Evolutionary conservation across 2,888 invertebrate genomes (phyloP), one percentile per base, ranked within the genome.

Genomic region (Drosophila borealis): DNA sequence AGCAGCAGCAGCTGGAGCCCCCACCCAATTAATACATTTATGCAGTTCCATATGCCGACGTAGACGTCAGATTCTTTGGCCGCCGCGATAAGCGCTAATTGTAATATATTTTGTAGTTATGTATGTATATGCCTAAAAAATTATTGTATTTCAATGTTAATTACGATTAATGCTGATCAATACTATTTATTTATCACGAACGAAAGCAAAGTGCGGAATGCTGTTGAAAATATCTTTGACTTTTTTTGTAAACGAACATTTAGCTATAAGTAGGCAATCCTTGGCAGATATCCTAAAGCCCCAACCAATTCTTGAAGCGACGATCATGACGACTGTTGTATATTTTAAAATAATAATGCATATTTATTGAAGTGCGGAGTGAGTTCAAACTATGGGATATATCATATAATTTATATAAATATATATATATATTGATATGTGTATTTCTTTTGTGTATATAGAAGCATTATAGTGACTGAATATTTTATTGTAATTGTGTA

Each of bases 391-490:
- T 74, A 77, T 74, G 69, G 65, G 59, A 80, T 70, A 63, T 68
- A 80, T 77, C 59, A 49, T 49, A 63, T 59, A 53, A 50, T 53
- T 41, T 41, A 45, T 54, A 42, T 49, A 60, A 14, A 61, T 54
- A 55, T 46, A 45, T 51, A 25, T 29, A 65, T 74, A 49, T 56
- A 67, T 48, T 41, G 60, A 10, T 67, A 45, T 53, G 48, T 70
- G 48, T 60, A 46, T 77, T 54, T 57, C 55, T 59, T 62, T 65
- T 86, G 80, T 85, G 86, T 85, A 85, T 81, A 84, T 88, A 84
- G 76, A 76, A 89, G 89, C 88, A 87, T 89, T 88, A 86, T 86
- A 86, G 86, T 88, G 86, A 86, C 86, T 86, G 86, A 86, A 88
- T 89, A 84, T 78, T 70, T 83, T 80, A 83, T 83, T 89, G 81